These are phyloP conservation scores for Epiblema foenella DNA, from an alignment of 2,888 invertebrate genomes.

Conservation along the genomic window DNA sequence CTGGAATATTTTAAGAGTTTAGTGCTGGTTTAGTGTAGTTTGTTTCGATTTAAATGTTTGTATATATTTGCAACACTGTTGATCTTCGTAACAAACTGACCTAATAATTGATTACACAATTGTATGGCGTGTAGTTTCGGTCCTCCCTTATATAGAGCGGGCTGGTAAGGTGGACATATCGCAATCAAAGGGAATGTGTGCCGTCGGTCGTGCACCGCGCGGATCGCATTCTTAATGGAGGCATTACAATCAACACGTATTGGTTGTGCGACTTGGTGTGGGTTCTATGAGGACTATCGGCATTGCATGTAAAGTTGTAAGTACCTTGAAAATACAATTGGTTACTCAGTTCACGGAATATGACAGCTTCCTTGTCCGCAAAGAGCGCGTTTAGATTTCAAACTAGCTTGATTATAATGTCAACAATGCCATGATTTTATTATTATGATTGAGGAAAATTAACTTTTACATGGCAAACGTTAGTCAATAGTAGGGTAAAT, in stretches of 20 bases:
- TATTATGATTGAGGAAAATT: no score
- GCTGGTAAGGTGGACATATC: conserved; percentile 15
- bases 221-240: conserved; percentile 27
- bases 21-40: background rate
- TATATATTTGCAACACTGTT: background rate
- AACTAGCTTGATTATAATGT: background rate
- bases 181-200: conserved; percentile 27
- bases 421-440: no score
- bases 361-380: conserved; percentile 11
- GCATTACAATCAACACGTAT: conserved; percentile 18
- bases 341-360: conserved; percentile 21
- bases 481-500: no score
- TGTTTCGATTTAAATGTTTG: background rate
- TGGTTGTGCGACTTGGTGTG: background rate
- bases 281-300: background rate
- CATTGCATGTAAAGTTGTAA: background rate
- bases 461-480: no score
- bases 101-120: conserved; percentile 19
- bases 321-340: background rate
- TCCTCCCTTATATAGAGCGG: conserved; percentile 14
- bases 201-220: conserved; percentile 15
- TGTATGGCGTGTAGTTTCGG: conserved; percentile 2
- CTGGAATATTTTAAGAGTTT: background rate
- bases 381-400: background rate
- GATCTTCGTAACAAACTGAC: background rate